These are phyloP conservation scores for Acrocephalus scirpaceus DNA, from an alignment of 2,797 vertebrate genomes.

Conservation along the genomic window DNA sequence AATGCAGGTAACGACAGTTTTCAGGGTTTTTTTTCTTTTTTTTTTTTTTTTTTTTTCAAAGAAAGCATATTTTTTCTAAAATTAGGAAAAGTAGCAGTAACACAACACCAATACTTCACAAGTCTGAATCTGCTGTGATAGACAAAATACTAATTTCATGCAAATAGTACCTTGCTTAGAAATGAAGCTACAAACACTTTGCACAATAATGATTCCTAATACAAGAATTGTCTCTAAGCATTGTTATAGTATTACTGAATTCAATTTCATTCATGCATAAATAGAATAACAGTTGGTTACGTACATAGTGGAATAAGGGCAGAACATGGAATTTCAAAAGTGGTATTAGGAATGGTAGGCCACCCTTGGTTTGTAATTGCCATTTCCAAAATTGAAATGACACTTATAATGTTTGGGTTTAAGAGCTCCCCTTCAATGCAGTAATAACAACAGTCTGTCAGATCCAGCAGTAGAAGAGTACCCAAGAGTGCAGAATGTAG, in stretches of 20 bases:
- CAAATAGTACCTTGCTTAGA: not conserved
- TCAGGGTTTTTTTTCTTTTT: not conserved
- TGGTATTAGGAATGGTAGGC: not conserved
- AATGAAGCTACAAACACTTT: not conserved
- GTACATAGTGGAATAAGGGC: not conserved
- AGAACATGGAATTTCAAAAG: not conserved
- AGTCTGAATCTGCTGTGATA: not conserved
- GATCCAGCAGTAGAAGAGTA: not conserved
- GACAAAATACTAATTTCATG: not conserved
- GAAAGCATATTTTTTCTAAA: not conserved
- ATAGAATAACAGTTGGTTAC: not conserved
- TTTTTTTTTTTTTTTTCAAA: not conserved
- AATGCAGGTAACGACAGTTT: not conserved
- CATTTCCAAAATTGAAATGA: not conserved
- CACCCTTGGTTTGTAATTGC: not conserved
- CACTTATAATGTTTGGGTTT: not conserved
- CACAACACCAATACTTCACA: not conserved
- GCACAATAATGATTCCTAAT: not conserved
- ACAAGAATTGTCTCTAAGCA: not conserved
- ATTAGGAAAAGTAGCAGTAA: not conserved
- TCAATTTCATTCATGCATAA: not conserved
- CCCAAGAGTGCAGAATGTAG: not conserved
- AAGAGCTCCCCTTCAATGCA: not conserved
- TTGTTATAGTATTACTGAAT: not conserved
- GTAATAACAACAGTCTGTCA: not conserved